Percentiles rank a stretch among this genome's conserved stretches.
These are phyloP conservation scores for Trichomalopsis sarcophagae DNA, from an alignment of 1,140 invertebrate genomes.

Conservation along the genomic window DNA sequence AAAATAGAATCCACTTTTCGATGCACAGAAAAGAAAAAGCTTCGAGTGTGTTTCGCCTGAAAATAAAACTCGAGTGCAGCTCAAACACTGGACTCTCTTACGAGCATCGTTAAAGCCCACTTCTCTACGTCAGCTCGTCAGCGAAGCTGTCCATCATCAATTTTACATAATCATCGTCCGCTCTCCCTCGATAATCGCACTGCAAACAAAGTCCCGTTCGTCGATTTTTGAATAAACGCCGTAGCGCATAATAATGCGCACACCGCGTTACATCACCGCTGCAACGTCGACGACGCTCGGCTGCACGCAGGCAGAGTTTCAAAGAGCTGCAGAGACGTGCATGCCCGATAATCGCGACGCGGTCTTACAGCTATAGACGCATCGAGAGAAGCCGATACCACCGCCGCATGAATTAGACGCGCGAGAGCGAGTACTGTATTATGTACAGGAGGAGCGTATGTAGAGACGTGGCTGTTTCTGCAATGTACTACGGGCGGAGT, in stretches of 20 bases:
- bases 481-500: background rate
- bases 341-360: background rate
- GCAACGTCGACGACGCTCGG: no score
- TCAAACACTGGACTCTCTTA: background rate
- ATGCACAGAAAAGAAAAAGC: no score
- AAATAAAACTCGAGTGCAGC: background rate
- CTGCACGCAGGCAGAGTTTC: background rate
- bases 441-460: background rate
- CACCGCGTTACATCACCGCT: no score
- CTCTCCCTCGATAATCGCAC: no score
- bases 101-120: background rate
- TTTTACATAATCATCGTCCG: no score
- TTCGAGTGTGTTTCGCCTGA: no score
- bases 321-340: background rate
- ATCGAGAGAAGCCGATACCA: constrained; percentile 1
- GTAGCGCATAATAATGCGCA: no score
- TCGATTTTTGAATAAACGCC: no score
- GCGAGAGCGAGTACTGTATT: background rate
- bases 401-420: background rate
- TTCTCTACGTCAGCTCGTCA: background rate
- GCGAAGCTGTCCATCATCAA: background rate
- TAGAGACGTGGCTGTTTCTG: background rate
- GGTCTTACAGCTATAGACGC: no score
- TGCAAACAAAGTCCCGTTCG: no score
- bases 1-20: background rate